Base-by-base conservation (phyloP, 2,113 vertebrate species). In the Phainopepla nitens region DNA sequence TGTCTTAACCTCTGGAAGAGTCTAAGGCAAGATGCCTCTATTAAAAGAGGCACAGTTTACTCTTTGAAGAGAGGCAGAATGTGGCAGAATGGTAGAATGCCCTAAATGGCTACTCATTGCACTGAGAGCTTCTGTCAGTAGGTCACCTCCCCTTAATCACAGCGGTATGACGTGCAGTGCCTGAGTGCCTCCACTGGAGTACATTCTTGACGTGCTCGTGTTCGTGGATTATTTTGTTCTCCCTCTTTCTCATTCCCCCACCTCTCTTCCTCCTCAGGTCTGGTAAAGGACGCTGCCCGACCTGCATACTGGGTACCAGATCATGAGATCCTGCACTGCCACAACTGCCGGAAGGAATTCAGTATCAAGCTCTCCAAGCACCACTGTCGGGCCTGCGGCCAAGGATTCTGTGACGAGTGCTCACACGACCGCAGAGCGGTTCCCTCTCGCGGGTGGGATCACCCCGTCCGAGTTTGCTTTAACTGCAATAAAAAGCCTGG, bases 221-320 rank as follows among this genome's bases (percentile, higher is more conserved):
- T 71, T 96, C 68, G 81, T 28, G 11, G 49, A 31, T 93, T 58
- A 49, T 86, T 80, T 90, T 87, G 47, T 87, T 87, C 53, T 96
- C 41, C 57, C 45, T 90, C 57, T 92, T 87, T 96, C 82, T 93
- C 35, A 45, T 39, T 14, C 45, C 31, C 51, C 12, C 14, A 44
- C 69, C 61, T 87, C 81, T 11, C 50, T 90, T 80, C 50, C 44
- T 87, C 73, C 24, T 72, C 87, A 99, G 99, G 99, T 69, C 97
- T 99, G 77, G 98, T 99, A 69, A 99, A 99, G 94, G 99, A 99
- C 4, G 99, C 99, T 0, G 99, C 99, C 62, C 98, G 99, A 41
- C 99, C 99, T 2, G 98, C 99, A 3, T 99, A 99, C 97, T 99
- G 99, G 99, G 99, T 99, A 78, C 99, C 99, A 6, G 99, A 99